A percentile compares a stretch with the other conserved stretches of the same genome.
phyloP scores from a whole-genome alignment of 2,888 invertebrate genomes.

The Agrypnus murinus region DNA sequence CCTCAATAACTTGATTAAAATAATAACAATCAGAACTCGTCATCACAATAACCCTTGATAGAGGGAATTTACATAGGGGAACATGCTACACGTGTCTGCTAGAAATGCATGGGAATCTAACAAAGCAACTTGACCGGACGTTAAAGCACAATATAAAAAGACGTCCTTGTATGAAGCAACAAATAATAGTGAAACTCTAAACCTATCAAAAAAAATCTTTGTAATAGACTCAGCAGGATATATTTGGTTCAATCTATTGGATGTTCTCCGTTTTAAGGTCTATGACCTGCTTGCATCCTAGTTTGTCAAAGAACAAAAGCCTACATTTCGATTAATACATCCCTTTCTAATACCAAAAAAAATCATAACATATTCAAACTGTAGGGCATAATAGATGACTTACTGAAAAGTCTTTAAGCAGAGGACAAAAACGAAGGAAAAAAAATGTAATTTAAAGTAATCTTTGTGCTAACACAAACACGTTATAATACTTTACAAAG shows the following conservation, averaged over 20 bases:
- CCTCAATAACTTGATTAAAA: no score
- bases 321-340: conserved; percentile 29
- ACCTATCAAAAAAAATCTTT: conserved; percentile 36
- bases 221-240: not conserved
- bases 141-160: not conserved
- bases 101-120: conserved; percentile 26
- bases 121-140: conserved; percentile 20
- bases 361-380: conserved; percentile 16
- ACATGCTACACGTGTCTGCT: conserved; percentile 31
- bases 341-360: conserved; percentile 22
- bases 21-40: no score
- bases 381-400: conserved; percentile 34
- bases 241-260: conserved; percentile 27
- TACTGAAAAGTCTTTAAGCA: conserved; percentile 26
- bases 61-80: not conserved
- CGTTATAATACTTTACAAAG: conserved; percentile 34
- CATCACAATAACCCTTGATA: not conserved
- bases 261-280: conserved; percentile 24
- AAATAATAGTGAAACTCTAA: conserved; percentile 47
- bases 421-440: conserved; percentile 29
- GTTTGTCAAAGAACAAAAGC: conserved; percentile 3
- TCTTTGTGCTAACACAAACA: conserved; percentile 43
- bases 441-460: conserved; percentile 39
- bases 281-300: not conserved
- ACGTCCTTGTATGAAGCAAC: conserved; percentile 20